These are phyloP conservation scores for Ctenochaetus hawaiiensis DNA, from an alignment of 2,797 vertebrate species.

Conservation along the genomic window DNA sequence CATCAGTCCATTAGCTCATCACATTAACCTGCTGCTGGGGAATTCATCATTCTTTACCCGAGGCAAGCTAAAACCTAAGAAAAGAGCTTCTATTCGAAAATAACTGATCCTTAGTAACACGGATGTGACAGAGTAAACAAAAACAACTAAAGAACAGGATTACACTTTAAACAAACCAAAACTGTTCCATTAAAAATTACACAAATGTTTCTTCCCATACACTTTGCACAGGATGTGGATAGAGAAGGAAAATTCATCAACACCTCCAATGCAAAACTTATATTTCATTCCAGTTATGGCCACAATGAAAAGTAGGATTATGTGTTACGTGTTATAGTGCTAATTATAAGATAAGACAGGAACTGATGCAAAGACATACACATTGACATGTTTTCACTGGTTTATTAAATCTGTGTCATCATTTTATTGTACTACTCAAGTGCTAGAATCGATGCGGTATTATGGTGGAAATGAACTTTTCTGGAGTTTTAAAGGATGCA, in stretches of 20 bases:
- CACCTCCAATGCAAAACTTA: background rate
- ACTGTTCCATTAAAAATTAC: no score
- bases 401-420: conserved; percentile 16
- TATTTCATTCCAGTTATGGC: background rate
- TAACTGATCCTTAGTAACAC: background rate
- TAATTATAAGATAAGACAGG: background rate
- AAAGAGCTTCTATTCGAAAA: background rate
- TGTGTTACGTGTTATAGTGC: background rate
- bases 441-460: background rate
- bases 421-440: background rate
- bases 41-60: conserved; percentile 7
- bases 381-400: background rate
- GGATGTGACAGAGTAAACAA: conserved; percentile 2
- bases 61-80: background rate
- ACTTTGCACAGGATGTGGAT: background rate
- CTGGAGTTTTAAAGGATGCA: background rate
- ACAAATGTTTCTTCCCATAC: background rate
- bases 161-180: background rate
- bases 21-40: conserved; percentile 7
- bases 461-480: background rate
- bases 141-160: background rate
- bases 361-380: background rate
- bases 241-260: background rate
- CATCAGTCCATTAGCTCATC: conserved; percentile 34
- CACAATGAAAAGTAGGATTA: background rate